Evolutionary conservation across 1,140 invertebrate species (phyloP).

Genomic region (Samia ricini): DNA sequence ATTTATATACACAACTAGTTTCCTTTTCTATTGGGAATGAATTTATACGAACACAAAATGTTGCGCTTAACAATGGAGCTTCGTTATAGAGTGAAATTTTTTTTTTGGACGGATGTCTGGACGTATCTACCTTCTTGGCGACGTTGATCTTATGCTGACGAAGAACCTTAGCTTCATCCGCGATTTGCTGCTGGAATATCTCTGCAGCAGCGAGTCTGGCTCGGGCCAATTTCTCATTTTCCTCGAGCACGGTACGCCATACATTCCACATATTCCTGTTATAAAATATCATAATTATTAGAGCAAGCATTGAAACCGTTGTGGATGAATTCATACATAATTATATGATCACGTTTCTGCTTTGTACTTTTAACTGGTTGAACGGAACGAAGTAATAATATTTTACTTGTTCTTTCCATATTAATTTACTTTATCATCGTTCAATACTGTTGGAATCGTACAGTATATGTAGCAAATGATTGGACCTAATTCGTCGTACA

Average conservation of each 20-base stretch:
- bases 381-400: no score
- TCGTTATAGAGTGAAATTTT: no score
- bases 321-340: no score
- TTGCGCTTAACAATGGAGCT: no score
- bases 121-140: slow-evolving; percentile 88
- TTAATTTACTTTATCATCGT: neutral
- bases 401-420: neutral
- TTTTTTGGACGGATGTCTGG: neutral
- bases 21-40: neutral
- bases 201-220: slow-evolving; percentile 94
- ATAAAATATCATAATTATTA: neutral
- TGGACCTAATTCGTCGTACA: no score
- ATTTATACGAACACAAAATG: neutral
- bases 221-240: slow-evolving; percentile 95
- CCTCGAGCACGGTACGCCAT: slow-evolving; percentile 95
- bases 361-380: no score
- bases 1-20: no score
- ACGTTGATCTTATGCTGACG: slow-evolving; percentile 90
- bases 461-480: no score
- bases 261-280: slow-evolving; percentile 97
- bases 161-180: slow-evolving; percentile 93
- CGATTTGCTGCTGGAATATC: slow-evolving; percentile 95
- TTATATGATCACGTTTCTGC: no score
- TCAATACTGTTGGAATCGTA: no score
- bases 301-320: no score